Percentiles rank a stretch among this genome's conserved stretches.
Conservation (phyloP, 2,797 vertebrate genomes). For the Discoglossus pictus region DNA sequence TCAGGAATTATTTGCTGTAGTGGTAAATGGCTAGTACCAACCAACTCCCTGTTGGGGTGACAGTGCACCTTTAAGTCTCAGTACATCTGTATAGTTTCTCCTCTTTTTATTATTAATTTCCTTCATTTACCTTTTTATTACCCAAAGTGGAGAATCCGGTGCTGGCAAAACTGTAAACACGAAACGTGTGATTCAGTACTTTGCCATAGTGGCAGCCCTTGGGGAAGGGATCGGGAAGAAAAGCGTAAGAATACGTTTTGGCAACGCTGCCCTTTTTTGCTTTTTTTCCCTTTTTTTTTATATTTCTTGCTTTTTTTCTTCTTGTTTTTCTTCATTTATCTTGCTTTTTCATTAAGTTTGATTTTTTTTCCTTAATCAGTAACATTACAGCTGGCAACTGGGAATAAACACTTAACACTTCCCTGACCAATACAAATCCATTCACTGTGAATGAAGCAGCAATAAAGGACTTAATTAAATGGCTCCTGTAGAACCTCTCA, state of each 20-base stretch:
- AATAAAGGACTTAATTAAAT: no score
- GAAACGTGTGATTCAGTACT: slow-evolving; percentile 99
- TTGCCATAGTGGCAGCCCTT: slow-evolving; percentile 96
- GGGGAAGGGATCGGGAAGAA: slow-evolving; percentile 90
- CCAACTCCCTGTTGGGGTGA: no score
- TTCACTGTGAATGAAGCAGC: no score
- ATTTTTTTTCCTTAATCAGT: no score
- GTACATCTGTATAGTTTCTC: neutral
- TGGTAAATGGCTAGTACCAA: no score
- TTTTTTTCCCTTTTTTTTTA: slow-evolving; percentile 31
- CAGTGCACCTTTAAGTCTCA: no score
- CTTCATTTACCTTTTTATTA: slow-evolving; percentile 63
- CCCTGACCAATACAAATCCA: no score
- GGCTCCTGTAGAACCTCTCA: no score
- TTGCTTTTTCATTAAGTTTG: no score
- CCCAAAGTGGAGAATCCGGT: slow-evolving; percentile 96
- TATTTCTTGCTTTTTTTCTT: slow-evolving; percentile 55
- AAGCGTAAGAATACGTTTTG: slow-evolving; percentile 75
- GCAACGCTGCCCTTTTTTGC: slow-evolving; percentile 54
- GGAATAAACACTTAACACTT: no score
- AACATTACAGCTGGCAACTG: neutral
- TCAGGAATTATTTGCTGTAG: no score
- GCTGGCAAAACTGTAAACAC: slow-evolving; percentile 99
- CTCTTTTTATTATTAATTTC: neutral
- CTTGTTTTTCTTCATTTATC: slow-evolving; percentile 22